phyloP scores from a whole-genome alignment of 2,888 invertebrate genomes.

The Adelognathus sp. region DNA sequence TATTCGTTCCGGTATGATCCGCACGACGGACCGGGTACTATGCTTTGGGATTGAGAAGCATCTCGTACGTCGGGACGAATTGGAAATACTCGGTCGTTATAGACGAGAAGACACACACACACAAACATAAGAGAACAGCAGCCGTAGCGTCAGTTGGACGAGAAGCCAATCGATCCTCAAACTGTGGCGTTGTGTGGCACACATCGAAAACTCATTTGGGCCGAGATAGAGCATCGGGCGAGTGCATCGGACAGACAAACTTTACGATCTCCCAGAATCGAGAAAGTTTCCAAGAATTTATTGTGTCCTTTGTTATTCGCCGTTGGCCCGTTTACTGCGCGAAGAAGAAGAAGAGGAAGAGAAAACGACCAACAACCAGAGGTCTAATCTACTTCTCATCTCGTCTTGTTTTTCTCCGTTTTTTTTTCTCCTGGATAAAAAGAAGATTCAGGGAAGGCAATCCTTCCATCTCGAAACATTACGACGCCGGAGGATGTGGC shows the following conservation, averaged over 20 bases:
- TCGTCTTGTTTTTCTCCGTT: conserved; percentile 7
- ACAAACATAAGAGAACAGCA: not conserved
- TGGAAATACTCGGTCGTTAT: not conserved
- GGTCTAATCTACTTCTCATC: conserved; percentile 29
- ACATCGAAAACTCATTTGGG: conserved; percentile 22
- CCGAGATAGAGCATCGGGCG: too few species aligned
- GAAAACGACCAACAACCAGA: not conserved
- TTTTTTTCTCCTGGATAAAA: not conserved
- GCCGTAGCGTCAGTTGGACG: not conserved
- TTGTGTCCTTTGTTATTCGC: conserved; percentile 20
- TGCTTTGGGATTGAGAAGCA: conserved; percentile 2
- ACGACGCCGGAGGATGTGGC: not conserved
- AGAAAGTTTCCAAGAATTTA: conserved; percentile 26
- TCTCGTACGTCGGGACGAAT: conserved; percentile 8
- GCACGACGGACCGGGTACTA: conserved; percentile 20
- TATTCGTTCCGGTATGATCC: conserved; percentile 42
- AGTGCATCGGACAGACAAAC: conserved; percentile 24
- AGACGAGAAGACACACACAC: not conserved
- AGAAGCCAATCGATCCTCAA: not conserved
- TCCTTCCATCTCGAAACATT: conserved; percentile 16
- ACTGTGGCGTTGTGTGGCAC: not conserved
- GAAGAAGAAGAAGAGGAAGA: not conserved
- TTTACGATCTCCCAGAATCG: conserved; percentile 27
- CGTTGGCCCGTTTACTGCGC: not conserved
- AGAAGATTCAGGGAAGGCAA: not conserved